Percentiles rank a stretch among this genome's conserved stretches.
These are phyloP conservation scores for Neolamprologus falcicula DNA, from an alignment of 2,113 vertebrate species.

Conservation along the genomic window DNA sequence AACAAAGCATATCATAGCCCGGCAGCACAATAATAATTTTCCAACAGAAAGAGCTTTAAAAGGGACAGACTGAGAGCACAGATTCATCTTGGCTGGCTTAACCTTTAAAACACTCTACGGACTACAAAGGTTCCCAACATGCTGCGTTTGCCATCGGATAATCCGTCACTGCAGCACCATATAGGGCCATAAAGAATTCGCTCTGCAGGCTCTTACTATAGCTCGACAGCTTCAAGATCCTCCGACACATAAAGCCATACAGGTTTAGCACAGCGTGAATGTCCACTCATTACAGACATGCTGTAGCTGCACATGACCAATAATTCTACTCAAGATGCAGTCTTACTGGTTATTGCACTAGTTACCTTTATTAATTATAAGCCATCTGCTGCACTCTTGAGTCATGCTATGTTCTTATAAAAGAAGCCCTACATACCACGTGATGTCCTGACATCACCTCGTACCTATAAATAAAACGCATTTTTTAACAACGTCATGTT, in stretches of 20 bases:
- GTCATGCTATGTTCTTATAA: not conserved
- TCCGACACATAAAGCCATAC: not conserved
- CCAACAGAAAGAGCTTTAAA: not conserved
- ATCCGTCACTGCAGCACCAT: conserved; percentile 5
- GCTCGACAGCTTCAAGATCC: conserved; percentile 16
- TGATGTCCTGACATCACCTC: not conserved
- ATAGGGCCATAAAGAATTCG: not conserved
- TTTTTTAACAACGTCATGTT: not conserved
- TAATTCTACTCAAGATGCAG: not conserved
- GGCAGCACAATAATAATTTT: not conserved
- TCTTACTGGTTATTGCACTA: not conserved
- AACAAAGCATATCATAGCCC: not conserved
- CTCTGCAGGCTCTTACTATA: not conserved
- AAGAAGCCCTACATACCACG: not conserved
- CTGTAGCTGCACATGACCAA: not conserved
- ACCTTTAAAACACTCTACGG: not conserved
- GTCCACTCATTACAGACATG: not conserved
- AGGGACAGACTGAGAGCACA: not conserved
- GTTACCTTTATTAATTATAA: not conserved
- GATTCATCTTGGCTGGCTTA: not conserved
- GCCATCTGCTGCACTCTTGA: not conserved
- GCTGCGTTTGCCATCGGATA: not conserved
- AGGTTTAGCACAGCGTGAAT: not conserved
- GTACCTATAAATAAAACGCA: not conserved
- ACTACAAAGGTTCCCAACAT: not conserved